Percentiles rank a stretch among this genome's conserved stretches.
phyloP scores from a whole-genome alignment of 2,797 vertebrate species.

The Poecilia velifera region DNA sequence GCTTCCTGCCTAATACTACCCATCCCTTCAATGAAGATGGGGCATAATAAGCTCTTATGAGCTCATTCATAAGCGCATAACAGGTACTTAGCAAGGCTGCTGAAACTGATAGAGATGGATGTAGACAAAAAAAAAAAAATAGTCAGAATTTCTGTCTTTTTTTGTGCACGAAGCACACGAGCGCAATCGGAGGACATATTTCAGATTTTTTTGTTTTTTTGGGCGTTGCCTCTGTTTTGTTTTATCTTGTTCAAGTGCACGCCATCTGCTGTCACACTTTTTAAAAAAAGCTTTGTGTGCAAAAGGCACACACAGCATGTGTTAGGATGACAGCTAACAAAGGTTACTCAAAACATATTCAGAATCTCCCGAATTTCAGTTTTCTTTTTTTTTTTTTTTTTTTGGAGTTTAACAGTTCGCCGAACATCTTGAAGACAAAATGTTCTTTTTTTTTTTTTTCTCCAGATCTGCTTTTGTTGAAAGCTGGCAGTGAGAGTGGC shows the following conservation, averaged over 20 bases:
- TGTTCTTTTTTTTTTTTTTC: constrained; percentile 13
- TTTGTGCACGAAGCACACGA: background rate
- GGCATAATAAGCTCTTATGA: constrained; percentile 29
- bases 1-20: constrained; percentile 29
- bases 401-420: background rate
- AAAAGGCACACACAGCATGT: constrained; percentile 13
- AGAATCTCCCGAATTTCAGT: constrained; percentile 3
- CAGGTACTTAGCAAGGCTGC: constrained; percentile 21
- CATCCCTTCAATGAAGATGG: constrained; percentile 34
- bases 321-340: constrained; percentile 8
- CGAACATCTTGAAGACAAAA: constrained; percentile 52
- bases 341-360: constrained; percentile 2
- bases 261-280: constrained; percentile 14
- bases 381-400: background rate
- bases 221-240: constrained; percentile 6
- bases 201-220: constrained; percentile 6
- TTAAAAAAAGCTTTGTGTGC: background rate
- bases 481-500: constrained; percentile 25
- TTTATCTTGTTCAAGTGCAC: background rate
- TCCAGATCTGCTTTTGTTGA: constrained; percentile 19
- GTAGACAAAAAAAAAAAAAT: constrained; percentile 8
- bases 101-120: constrained; percentile 24
- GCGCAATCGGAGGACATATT: background rate
- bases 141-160: background rate
- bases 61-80: constrained; percentile 33